Conservation (phyloP, 2,797 vertebrate species). For the Pteronotus mesoamericanus region DNA sequence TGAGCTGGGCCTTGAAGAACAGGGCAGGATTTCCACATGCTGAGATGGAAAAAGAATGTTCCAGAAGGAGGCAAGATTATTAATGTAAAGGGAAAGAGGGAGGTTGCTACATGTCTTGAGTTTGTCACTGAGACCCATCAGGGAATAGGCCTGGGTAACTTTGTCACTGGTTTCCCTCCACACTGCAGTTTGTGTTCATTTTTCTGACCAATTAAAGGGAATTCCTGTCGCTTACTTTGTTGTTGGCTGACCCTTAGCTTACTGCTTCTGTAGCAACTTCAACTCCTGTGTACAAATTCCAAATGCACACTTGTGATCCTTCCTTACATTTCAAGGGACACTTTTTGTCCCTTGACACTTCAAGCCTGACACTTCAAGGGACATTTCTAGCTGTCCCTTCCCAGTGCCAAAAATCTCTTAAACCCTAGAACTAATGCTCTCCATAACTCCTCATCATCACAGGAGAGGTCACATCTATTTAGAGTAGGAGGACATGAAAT, state of each 20-base stretch:
- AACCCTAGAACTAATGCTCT: background rate
- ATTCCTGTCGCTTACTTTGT: background rate
- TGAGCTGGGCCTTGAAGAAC: background rate
- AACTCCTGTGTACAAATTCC: background rate
- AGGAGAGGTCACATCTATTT: background rate
- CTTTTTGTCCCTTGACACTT: too few relatives aligned
- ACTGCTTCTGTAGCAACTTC: background rate
- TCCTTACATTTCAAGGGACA: too few relatives aligned
- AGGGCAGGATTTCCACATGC: background rate
- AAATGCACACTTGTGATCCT: background rate
- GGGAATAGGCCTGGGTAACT: background rate
- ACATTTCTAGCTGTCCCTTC: background rate
- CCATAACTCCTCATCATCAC: background rate
- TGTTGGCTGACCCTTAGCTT: slow-evolving; percentile 7
- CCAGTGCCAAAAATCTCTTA: background rate
- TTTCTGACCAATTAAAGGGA: background rate
- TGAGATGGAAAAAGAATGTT: background rate
- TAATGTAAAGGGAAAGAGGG: background rate
- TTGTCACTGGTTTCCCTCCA: background rate
- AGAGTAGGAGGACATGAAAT: background rate
- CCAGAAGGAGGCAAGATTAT: background rate
- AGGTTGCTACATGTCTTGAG: background rate
- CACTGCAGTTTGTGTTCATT: background rate
- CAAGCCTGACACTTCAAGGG: too few relatives aligned
- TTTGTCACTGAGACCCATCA: background rate